phyloP scores from a whole-genome alignment of 1,140 invertebrate genomes.

The Leptinotarsa lineolata region DNA sequence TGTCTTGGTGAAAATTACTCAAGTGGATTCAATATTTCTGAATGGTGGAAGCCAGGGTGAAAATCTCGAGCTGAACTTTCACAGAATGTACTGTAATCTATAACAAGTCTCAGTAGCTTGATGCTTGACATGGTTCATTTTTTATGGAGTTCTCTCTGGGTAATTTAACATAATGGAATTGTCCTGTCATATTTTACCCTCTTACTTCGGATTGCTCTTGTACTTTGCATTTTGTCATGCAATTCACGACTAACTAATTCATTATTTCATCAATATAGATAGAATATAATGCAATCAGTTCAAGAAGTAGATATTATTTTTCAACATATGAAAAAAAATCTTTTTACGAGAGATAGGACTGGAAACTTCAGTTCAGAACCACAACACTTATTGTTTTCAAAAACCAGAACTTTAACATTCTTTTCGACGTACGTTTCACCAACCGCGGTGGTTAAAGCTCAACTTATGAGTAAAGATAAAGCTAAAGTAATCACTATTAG shows the following conservation, averaged over 20 bases:
- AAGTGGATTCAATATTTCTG: constrained; percentile 25
- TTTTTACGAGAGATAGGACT: neutral
- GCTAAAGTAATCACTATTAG: too few species aligned
- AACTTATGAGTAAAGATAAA: too few species aligned
- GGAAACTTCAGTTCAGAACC: too few species aligned
- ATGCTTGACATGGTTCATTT: constrained; percentile 37
- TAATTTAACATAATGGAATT: neutral
- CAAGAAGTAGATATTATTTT: too few species aligned
- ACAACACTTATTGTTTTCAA: too few species aligned
- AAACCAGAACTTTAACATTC: too few species aligned
- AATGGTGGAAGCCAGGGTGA: neutral
- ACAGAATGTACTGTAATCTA: constrained; percentile 39
- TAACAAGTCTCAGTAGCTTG: constrained; percentile 39
- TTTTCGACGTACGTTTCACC: too few species aligned
- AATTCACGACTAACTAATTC: too few species aligned
- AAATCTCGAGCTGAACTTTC: constrained; percentile 24
- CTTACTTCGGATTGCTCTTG: neutral
- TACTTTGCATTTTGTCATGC: neutral
- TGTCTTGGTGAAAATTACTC: constrained; percentile 20
- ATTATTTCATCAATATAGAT: too few species aligned
- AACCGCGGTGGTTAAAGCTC: too few species aligned
- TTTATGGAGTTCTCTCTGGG: constrained; percentile 20
- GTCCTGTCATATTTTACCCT: neutral
- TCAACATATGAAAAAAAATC: too few species aligned
- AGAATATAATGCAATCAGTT: too few species aligned